Evolutionary conservation across 1,140 invertebrate genomes (phyloP), one percentile per base, ranked within the genome.

Genomic region (Tetragnatha versicolor): DNA sequence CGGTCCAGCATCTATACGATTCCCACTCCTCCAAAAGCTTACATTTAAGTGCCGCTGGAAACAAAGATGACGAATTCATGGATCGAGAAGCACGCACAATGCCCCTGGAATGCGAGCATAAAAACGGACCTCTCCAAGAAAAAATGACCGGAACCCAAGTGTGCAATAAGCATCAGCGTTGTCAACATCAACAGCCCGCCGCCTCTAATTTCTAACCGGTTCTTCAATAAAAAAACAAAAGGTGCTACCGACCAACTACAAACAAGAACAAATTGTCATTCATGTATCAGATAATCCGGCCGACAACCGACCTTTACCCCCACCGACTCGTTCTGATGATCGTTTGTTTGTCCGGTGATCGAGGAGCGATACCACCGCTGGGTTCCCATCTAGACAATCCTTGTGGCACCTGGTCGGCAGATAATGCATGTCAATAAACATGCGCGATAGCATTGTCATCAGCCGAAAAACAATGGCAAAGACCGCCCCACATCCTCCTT

Each of bases 381-480:
- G 33, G 9, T 25, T 12, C 10, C 10, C 33, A 25, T 35, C 47
- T 51, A 77, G 73, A 66, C 60, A 65, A 66, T 65, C 66, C 61
- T 35, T 22, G 51, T 65, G 60, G 58, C 73, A 77, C 73, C 73
- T 77, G 73, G 73, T 77, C 73, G 73, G 42, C 61, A 66, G 73
- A 77, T 77, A 77, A 77, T 77, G 60, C 73, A 61, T 66, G 73
- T 77, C 73, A 77, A 77, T 77, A 77, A 77, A 77, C 73, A 77
- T 77, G 42, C 73, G 22, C 42, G 73, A 77, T 77, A 45, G 37
- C 27, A 63, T 9, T 37, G n/a, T n/a, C n/a, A n/a, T n/a, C n/a
- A n/a, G n/a, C n/a, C n/a, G n/a, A n/a, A n/a, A n/a, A n/a, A n/a
- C n/a, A n/a, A n/a, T n/a, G n/a, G n/a, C n/a, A n/a, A n/a, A n/a